These are phyloP conservation scores for Caenorhabditis doughertyi DNA, from an alignment of 2,888 invertebrate species.

Conservation along the genomic window DNA sequence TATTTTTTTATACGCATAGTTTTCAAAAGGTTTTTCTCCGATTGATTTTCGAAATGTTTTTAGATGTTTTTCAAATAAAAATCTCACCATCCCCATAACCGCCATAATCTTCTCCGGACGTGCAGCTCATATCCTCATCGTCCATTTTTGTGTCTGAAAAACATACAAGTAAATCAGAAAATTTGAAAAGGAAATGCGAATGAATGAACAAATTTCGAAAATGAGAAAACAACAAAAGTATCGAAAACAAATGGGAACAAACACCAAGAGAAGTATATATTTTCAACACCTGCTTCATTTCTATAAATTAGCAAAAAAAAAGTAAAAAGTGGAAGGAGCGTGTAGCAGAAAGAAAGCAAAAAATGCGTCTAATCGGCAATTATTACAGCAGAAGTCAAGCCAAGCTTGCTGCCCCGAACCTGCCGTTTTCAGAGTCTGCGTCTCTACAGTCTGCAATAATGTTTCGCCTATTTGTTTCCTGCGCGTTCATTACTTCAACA, in stretches of 20 bases:
- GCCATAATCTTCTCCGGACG: constrained; percentile 67
- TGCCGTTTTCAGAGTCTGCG: constrained; percentile 18
- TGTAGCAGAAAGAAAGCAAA: constrained; percentile 19
- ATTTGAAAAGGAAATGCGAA: no score
- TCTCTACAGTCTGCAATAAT: neutral
- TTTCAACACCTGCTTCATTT: neutral
- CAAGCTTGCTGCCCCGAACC: constrained; percentile 27
- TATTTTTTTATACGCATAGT: no score
- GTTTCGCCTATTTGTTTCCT: constrained; percentile 40
- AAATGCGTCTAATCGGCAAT: constrained; percentile 42
- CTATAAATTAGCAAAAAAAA: constrained; percentile 9
- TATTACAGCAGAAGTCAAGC: constrained; percentile 56
- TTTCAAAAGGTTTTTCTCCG: no score
- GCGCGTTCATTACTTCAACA: constrained; percentile 35
- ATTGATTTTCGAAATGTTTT: no score
- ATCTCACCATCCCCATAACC: constrained; percentile 65
- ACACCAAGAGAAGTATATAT: neutral
- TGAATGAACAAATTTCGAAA: neutral
- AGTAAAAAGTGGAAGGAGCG: constrained; percentile 2
- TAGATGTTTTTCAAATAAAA: neutral
- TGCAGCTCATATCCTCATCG: constrained; percentile 68
- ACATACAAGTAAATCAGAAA: neutral
- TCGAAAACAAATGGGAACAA: neutral
- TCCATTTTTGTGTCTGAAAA: constrained; percentile 57
- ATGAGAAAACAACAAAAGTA: neutral